These are phyloP conservation scores for Mya arenaria DNA, from an alignment of 1,140 invertebrate species.

Conservation along the genomic window DNA sequence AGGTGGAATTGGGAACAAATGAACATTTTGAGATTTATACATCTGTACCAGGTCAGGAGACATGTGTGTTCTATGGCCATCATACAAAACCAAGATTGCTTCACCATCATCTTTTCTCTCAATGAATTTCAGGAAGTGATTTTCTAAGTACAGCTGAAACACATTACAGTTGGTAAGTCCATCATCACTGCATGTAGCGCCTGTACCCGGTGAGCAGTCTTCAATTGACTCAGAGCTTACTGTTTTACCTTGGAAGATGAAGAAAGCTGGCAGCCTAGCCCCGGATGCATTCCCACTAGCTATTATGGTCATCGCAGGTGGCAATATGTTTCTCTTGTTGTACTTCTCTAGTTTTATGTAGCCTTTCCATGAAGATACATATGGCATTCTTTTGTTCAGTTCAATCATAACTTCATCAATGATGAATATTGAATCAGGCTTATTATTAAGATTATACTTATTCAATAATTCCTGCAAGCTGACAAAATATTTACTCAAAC, in stretches of 20 bases:
- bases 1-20: slow-evolving; percentile 47
- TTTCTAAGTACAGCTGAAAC: slow-evolving; percentile 49
- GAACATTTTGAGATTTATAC: slow-evolving; percentile 48
- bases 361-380: slow-evolving; percentile 37
- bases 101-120: slow-evolving; percentile 29
- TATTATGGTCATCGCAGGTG: slow-evolving; percentile 40
- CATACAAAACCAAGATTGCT: slow-evolving; percentile 40
- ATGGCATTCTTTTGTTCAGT: slow-evolving; percentile 40
- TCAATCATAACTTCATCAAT: slow-evolving; percentile 49
- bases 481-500: slow-evolving; percentile 41
- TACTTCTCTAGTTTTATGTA: slow-evolving; percentile 47
- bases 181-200: slow-evolving; percentile 51
- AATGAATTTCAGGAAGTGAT: slow-evolving; percentile 51
- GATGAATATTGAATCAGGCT: slow-evolving; percentile 51
- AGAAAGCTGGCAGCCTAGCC: slow-evolving; percentile 45
- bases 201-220: slow-evolving; percentile 45
- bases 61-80: slow-evolving; percentile 39
- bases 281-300: slow-evolving; percentile 51
- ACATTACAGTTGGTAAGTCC: slow-evolving; percentile 50
- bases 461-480: slow-evolving; percentile 31
- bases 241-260: slow-evolving; percentile 52
- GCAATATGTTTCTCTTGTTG: slow-evolving; percentile 17
- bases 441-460: slow-evolving; percentile 37
- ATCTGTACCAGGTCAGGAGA: slow-evolving; percentile 38
- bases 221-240: slow-evolving; percentile 53